Percentiles rank a stretch among this genome's conserved stretches.
phyloP scores from a whole-genome alignment of 2,113 vertebrate species.

The Psilopsiagon aymara region DNA sequence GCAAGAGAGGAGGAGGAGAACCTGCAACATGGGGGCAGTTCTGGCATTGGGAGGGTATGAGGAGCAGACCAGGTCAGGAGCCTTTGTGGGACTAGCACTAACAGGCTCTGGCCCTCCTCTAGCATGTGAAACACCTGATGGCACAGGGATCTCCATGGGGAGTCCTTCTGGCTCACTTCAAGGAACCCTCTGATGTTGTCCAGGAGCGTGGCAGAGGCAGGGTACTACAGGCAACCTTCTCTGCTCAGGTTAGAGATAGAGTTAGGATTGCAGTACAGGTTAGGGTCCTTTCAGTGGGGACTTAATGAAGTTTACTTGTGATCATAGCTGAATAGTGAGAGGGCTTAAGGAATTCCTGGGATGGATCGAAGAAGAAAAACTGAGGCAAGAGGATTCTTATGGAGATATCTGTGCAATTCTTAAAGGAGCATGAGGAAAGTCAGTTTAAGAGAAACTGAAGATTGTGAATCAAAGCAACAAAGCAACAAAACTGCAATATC shows the following conservation, averaged over 20 bases:
- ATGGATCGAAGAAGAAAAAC: neutral
- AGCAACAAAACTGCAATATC: neutral
- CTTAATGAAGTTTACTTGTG: neutral
- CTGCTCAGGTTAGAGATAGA: neutral
- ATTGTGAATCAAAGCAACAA: neutral
- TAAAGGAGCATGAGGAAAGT: neutral
- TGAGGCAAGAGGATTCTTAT: neutral
- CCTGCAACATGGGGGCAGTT: neutral
- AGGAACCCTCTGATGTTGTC: neutral
- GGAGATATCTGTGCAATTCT: neutral
- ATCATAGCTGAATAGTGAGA: neutral
- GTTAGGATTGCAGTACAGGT: neutral
- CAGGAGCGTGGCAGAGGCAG: neutral
- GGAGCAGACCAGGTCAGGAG: neutral
- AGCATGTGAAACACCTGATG: neutral
- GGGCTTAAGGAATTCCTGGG: neutral
- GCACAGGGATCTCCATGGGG: neutral
- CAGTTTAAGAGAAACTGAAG: neutral
- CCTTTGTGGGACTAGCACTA: rapidly evolving
- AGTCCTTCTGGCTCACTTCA: neutral
- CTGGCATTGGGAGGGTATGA: rapidly evolving
- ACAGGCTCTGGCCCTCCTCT: neutral
- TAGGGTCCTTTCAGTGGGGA: neutral
- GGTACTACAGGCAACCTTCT: neutral
- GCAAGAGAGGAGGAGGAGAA: neutral